Evolutionary conservation across 2,113 vertebrate genomes (phyloP), one percentile per base, ranked within the genome.

Genomic region (Epinephelus lanceolatus): DNA sequence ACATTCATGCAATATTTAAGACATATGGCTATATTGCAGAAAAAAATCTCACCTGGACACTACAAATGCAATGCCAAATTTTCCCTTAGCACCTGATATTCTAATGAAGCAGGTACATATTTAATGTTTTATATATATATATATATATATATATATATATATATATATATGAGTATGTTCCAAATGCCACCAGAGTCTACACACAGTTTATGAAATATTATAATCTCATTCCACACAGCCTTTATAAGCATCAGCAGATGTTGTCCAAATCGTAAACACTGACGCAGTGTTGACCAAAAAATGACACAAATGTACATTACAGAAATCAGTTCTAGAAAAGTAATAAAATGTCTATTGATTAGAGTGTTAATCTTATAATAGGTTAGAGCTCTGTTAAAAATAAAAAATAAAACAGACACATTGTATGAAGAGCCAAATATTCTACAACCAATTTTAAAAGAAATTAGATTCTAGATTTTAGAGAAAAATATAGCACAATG

Each of bases 1-100:
- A 51, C 30, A 68, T 47, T 55, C 25, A 72, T 51, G 37, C 7
- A 81, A 53, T 55, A 81, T 85, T 70, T 15, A 63, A 60, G 30
- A 49, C 33, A 61, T 45, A 57, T 11, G 23, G 40, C 12, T 25
- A 12, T 14, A 62, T 25, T 74, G n/a, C 19, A 76, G 4, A 63
- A 51, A 72, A 61, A 78, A 85, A 27, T 67, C 33, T 37, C 30
- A 12, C 27, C 33, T 47, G 18, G 37, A 45, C 3, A 13, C 55
- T 66, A 75, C n/a, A 3, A 59, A 19, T 30, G 13, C 30, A 67
- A 23, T 27, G 2, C 7, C 5, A 37, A 37, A 37, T 45, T 45
- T 67, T 25, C 42, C 7, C 25, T 52, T 42, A 65, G 27, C 27
- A 52, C 14, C 67, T 6, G 72, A 23, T 53, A 2, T 19, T 59